Conservation (phyloP, 2,113 vertebrate species). For the Psilopogon haemacephalus region DNA sequence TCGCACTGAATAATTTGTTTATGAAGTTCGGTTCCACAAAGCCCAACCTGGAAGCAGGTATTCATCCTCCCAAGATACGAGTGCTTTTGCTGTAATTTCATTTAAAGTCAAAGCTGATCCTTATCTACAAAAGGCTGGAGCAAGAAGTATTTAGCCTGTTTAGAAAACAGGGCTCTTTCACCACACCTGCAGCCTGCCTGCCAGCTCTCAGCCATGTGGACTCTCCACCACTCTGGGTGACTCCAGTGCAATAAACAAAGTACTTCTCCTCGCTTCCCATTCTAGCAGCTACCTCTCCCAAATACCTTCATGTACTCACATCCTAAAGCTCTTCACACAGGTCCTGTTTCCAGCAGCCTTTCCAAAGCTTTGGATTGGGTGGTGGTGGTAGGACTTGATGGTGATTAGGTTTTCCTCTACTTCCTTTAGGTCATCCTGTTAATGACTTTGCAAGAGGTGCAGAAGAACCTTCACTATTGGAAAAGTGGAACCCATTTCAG, state of each 20-base stretch:
- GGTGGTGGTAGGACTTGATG: not conserved
- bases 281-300: not conserved
- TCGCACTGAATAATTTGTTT: constrained; percentile 46
- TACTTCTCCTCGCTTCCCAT: not conserved
- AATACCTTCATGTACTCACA: not conserved
- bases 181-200: constrained; percentile 47
- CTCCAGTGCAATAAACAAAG: not conserved
- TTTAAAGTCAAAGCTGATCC: constrained; percentile 46
- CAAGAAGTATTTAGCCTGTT: constrained; percentile 26
- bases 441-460: not conserved
- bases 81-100: constrained; percentile 40
- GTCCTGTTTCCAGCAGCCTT: not conserved
- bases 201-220: constrained; percentile 31
- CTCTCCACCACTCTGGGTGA: not conserved
- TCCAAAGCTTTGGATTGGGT: not conserved
- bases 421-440: not conserved
- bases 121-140: constrained; percentile 59
- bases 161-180: constrained; percentile 38
- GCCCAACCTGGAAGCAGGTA: constrained; percentile 40
- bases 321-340: not conserved
- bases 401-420: not conserved
- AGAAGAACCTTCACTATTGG: not conserved
- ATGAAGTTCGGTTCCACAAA: not conserved
- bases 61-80: constrained; percentile 41
- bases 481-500: not conserved